Conservation (phyloP, 2,797 vertebrate genomes). For the Siniperca scherzeri region DNA sequence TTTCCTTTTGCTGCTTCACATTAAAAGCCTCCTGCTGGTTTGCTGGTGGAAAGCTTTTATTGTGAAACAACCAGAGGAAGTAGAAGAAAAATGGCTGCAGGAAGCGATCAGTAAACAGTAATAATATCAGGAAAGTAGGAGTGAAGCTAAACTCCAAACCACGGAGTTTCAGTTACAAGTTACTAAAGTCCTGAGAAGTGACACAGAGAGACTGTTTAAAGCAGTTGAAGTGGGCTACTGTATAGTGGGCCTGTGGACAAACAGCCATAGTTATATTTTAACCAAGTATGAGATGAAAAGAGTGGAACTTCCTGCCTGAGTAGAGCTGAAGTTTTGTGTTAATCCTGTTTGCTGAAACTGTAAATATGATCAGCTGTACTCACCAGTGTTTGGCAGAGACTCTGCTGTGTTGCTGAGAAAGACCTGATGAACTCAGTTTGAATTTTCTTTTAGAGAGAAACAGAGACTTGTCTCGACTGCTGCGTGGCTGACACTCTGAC, state of each 20-base stretch:
- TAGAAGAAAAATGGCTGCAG: neutral
- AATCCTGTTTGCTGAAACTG: neutral
- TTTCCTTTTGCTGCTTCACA: neutral
- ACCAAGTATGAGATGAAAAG: neutral
- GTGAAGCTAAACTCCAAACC: neutral
- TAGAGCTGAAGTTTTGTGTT: neutral
- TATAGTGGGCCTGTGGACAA: neutral
- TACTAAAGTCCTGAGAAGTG: neutral
- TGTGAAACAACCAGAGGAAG: slow-evolving; percentile 1
- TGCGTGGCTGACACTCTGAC: neutral
- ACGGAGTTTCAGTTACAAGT: neutral
- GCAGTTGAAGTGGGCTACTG: neutral
- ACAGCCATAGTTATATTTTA: neutral
- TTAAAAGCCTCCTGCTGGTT: neutral
- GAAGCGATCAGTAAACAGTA: neutral
- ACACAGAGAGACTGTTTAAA: neutral
- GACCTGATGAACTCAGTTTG: neutral
- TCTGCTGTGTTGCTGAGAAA: neutral
- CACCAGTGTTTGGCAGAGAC: slow-evolving; percentile 3
- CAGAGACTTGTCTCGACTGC: neutral
- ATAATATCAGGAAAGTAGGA: neutral
- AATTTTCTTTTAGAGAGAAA: neutral
- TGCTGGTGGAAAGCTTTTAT: neutral
- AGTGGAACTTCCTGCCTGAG: neutral
- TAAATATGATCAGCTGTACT: neutral